These are phyloP conservation scores for Rousettus leschenaultii DNA, from an alignment of 2,113 vertebrate species.

Conservation along the genomic window DNA sequence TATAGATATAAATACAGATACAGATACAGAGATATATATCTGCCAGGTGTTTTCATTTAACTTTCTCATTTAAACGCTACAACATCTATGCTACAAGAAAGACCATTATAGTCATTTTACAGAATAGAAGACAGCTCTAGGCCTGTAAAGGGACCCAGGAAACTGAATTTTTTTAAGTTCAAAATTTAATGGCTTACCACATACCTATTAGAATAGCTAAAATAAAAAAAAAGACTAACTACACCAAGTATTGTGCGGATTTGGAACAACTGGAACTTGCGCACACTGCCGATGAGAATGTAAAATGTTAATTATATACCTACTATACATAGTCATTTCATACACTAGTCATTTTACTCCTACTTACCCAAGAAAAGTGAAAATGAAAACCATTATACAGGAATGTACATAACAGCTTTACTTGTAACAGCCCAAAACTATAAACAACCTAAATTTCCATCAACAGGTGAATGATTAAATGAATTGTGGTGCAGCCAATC, in stretches of 20 bases:
- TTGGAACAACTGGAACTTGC: not conserved
- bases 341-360: not conserved
- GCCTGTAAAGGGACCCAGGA: not conserved
- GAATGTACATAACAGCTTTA: not conserved
- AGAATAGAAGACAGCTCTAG: not conserved
- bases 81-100: not conserved
- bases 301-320: not conserved
- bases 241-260: too few relatives aligned
- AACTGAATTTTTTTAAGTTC: not conserved
- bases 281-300: not conserved
- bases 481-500: not conserved
- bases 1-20: too few relatives aligned
- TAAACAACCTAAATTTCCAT: not conserved
- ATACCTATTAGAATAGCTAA: not conserved
- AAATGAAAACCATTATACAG: not conserved
- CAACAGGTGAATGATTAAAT: not conserved
- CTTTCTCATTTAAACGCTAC: not conserved
- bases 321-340: not conserved
- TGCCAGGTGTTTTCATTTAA: not conserved
- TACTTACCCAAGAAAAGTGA: not conserved
- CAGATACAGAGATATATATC: too few relatives aligned
- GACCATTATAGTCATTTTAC: not conserved
- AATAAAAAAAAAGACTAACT: not conserved
- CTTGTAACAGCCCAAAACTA: not conserved
- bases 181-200: not conserved